phyloP scores from a whole-genome alignment of 2,797 vertebrate genomes.

The Mergus octosetaceus region DNA sequence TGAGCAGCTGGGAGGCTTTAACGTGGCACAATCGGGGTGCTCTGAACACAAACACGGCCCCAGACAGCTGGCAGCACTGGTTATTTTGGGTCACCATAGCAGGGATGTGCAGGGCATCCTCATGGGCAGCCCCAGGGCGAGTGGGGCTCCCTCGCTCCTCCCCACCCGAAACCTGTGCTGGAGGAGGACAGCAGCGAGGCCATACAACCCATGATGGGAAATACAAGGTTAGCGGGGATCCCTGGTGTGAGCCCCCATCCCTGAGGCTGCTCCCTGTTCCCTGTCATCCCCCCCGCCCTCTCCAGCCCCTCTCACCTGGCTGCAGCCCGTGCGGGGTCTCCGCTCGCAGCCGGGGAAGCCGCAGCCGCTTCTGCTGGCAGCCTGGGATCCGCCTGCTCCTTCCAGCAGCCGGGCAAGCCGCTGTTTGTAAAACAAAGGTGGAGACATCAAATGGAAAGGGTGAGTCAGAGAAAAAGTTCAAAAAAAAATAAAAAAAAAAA shows the following conservation, averaged over 20 bases:
- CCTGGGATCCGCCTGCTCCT: constrained; percentile 5
- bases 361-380: not conserved
- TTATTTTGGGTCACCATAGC: not conserved
- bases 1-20: not conserved
- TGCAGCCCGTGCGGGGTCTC: not conserved
- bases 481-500: not conserved
- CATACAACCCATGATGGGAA: no score
- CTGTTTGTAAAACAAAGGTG: constrained; percentile 27
- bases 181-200: not conserved
- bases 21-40: not conserved
- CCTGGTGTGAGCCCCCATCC: no score
- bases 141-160: not conserved
- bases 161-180: not conserved
- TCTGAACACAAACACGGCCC: not conserved
- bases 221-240: no score
- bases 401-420: not conserved
- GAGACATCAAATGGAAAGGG: constrained; percentile 18
- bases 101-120: not conserved
- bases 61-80: not conserved
- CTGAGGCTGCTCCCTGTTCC: not conserved
- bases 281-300: no score
- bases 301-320: constrained; percentile 20
- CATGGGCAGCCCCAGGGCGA: not conserved
- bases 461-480: constrained; percentile 44
- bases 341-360: not conserved